A percentile compares a stretch with the other conserved stretches of the same genome.
Evolutionary conservation across 37 sponge, comb jelly and placozoan genomes (phyloP).

Genomic region (Bolinopsis microptera): DNA sequence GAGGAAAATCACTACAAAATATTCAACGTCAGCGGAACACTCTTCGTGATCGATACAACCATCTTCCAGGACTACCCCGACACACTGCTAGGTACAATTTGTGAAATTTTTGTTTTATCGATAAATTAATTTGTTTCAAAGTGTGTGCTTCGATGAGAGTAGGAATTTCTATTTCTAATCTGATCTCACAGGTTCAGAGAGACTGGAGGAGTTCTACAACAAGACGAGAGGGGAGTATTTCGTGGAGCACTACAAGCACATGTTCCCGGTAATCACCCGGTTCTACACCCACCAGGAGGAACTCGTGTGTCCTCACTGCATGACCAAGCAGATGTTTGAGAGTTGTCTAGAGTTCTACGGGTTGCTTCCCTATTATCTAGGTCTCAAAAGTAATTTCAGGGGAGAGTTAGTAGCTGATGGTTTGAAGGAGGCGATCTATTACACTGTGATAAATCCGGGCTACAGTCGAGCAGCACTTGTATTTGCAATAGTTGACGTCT

Average conservation of each 20-base stretch:
- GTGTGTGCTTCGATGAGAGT: no score
- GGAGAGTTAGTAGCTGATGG: background rate
- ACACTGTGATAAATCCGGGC: background rate
- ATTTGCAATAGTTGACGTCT: background rate
- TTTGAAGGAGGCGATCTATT: background rate
- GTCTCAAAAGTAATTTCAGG: background rate
- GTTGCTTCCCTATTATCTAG: background rate
- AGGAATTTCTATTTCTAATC: background rate
- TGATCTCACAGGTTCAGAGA: background rate
- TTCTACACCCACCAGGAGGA: slow-evolving; percentile 20
- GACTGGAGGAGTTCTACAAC: background rate
- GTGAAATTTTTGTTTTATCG: no score
- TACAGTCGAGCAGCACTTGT: background rate
- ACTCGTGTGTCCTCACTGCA: background rate
- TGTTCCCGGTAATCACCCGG: background rate
- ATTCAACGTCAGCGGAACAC: background rate
- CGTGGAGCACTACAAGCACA: background rate
- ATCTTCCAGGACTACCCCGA: background rate
- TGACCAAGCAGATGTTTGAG: background rate
- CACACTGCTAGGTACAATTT: background rate
- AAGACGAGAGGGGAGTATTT: background rate
- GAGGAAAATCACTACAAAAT: background rate
- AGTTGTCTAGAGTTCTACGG: background rate
- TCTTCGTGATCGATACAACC: background rate
- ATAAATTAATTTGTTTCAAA: no score